Base-by-base conservation (phyloP, 2,888 invertebrate genomes). In the Cephus runcator region DNA sequence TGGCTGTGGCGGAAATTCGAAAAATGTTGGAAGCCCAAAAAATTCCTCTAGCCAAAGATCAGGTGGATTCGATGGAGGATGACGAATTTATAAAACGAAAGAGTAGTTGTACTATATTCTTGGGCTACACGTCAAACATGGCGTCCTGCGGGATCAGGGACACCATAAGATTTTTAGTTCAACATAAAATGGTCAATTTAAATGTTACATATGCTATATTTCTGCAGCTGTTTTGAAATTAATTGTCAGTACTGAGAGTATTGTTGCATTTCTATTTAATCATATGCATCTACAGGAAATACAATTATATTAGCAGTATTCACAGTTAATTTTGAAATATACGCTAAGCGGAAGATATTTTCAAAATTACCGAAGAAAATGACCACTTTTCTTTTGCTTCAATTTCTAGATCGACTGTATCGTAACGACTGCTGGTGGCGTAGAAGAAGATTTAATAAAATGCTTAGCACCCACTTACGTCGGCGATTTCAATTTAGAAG, bases 371-470 rank as follows among this genome's bases (percentile, higher is more conserved):
- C 1, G 2, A 40, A 23, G 2, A 23, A 40, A 23, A 23, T 69
- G 11, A 34, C 75, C 31, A 76, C 23, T 68, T 34, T 73, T 76
- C 15, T 80, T 11, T 76, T 69, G 36, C 73, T 36, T 68, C 36
- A 69, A 31, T 69, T 36, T 68, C 35, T 77, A 96, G 94, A 95
- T 99, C 56, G 99, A 99, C 92, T 98, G 98, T 89, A 94, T 99
- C 82, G 99, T 99, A 1, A 97, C 99, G 0, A 98, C 98, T 15
- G 99, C 99, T 0, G 99, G 99, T 1, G 99, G 99, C 0, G 94
- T 99, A 0, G 99, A 99, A 92, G 99, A 99, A 92, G 99, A 99
- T 92, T 95, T 99, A 73, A 99, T 99, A 73, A 99, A 99, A 93
- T 99, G 99, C 90, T 93, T 99, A 77, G 98, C 97, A 1, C 97